These are phyloP conservation scores for Syrphus vitripennis DNA, from an alignment of 2,888 invertebrate genomes.

Conservation along the genomic window DNA sequence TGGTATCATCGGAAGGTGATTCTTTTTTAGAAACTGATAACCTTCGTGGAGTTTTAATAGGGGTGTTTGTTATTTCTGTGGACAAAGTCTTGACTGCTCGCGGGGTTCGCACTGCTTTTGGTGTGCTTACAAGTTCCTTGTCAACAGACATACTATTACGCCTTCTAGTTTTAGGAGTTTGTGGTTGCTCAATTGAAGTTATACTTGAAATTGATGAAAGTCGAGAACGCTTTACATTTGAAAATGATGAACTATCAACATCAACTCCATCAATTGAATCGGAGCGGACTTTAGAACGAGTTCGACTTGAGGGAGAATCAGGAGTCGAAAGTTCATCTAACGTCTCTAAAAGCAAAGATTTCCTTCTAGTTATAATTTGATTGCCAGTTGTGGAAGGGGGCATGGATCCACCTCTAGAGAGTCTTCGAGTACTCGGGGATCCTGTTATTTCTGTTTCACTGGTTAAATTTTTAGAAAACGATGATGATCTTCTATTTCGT, in stretches of 20 bases:
- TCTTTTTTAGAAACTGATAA: slow-evolving; percentile 43
- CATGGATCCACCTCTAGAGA: slow-evolving; percentile 72
- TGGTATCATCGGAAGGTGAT: slow-evolving; percentile 14
- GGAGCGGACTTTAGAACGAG: slow-evolving; percentile 72
- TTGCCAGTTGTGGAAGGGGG: slow-evolving; percentile 66
- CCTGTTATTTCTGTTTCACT: not conserved
- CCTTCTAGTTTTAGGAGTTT: slow-evolving; percentile 71
- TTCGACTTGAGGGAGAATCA: slow-evolving; percentile 74
- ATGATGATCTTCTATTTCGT: slow-evolving; percentile 33
- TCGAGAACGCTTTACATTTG: slow-evolving; percentile 72
- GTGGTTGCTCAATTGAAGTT: slow-evolving; percentile 60
- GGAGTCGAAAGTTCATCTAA: slow-evolving; percentile 72
- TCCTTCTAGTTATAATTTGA: slow-evolving; percentile 72
- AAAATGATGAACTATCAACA: slow-evolving; percentile 42
- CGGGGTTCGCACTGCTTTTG: slow-evolving; percentile 57
- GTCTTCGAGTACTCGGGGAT: slow-evolving; percentile 57
- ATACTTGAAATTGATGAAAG: slow-evolving; percentile 72
- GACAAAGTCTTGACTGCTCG: slow-evolving; percentile 59
- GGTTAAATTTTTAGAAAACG: slow-evolving; percentile 14
- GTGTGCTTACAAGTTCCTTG: slow-evolving; percentile 49
- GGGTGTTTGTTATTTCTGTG: slow-evolving; percentile 19
- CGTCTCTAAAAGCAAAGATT: slow-evolving; percentile 73
- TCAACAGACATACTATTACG: slow-evolving; percentile 58
- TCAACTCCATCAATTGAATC: slow-evolving; percentile 73
- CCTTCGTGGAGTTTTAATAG: slow-evolving; percentile 52